Percentiles rank a stretch among this genome's conserved stretches.
Evolutionary conservation across 2,113 vertebrate species (phyloP).

Genomic region (Odontesthes bonariensis): DNA sequence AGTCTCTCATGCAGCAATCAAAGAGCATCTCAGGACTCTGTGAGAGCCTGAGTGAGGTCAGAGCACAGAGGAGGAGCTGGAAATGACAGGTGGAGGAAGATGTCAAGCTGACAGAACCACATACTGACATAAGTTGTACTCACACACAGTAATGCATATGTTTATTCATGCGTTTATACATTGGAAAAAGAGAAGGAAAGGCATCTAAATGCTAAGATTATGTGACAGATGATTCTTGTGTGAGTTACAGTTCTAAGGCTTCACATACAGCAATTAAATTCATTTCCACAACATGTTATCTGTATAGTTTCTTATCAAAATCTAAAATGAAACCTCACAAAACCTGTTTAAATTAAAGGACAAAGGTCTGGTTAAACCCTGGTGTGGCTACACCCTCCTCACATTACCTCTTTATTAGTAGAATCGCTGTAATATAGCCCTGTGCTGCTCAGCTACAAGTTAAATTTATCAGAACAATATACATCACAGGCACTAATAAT

Average conservation of each 20-base stretch:
- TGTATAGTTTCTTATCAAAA: not conserved
- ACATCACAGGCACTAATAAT: not conserved
- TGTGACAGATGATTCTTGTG: not conserved
- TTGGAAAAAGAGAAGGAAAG: not conserved
- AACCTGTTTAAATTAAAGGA: conserved; percentile 9
- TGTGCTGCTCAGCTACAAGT: not conserved
- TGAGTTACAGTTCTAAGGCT: not conserved
- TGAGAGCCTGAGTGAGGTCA: conserved; percentile 40
- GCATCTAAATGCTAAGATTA: not conserved
- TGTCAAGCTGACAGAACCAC: conserved; percentile 30
- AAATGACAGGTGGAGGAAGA: conserved; percentile 25
- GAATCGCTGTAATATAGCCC: not conserved
- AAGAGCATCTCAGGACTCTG: conserved; percentile 66
- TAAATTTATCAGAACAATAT: not conserved
- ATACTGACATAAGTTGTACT: conserved; percentile 27
- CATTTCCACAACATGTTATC: not conserved
- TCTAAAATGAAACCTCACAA: not conserved
- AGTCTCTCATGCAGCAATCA: conserved; percentile 32
- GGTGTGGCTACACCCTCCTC: not conserved
- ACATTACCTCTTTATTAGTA: not conserved
- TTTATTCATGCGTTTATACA: conserved; percentile 32
- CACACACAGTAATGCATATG: conserved; percentile 15
- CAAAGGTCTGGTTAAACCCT: not conserved
- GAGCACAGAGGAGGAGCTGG: conserved; percentile 15
- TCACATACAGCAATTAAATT: not conserved